Evolutionary conservation across 2,888 invertebrate genomes (phyloP).

Genomic region (Calameuta pallipes): DNA sequence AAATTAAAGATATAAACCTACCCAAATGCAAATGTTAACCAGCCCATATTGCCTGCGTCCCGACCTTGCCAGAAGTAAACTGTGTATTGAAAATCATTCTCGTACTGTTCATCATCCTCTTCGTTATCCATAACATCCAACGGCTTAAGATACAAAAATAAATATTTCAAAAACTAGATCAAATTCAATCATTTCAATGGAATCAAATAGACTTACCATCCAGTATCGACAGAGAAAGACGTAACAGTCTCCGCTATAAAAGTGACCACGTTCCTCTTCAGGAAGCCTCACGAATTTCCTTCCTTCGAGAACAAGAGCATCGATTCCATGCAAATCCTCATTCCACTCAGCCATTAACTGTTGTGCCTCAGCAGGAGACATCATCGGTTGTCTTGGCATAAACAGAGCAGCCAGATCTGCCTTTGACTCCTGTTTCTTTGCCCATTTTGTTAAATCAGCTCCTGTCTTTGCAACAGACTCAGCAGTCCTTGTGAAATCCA

Average conservation of each 20-base stretch:
- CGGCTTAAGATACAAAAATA: slow-evolving; percentile 47
- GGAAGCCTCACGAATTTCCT: slow-evolving; percentile 97
- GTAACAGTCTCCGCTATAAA: slow-evolving; percentile 96
- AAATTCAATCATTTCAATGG: not conserved
- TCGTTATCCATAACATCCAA: slow-evolving; percentile 69
- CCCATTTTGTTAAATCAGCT: slow-evolving; percentile 94
- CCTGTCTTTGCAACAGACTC: slow-evolving; percentile 97
- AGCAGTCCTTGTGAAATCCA: slow-evolving; percentile 98
- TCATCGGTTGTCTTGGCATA: slow-evolving; percentile 91
- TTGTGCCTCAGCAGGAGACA: slow-evolving; percentile 86
- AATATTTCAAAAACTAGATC: not conserved
- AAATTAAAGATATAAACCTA: slow-evolving; percentile 25
- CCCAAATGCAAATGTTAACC: slow-evolving; percentile 98
- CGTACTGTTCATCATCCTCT: slow-evolving; percentile 69
- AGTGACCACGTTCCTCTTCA: slow-evolving; percentile 91
- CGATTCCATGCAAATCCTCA: slow-evolving; percentile 98
- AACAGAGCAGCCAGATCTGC: slow-evolving; percentile 96
- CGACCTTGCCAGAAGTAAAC: slow-evolving; percentile 99
- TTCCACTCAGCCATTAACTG: slow-evolving; percentile 97
- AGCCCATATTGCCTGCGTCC: slow-evolving; percentile 98
- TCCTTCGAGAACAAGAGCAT: slow-evolving; percentile 95
- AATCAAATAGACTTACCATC: slow-evolving; percentile 67
- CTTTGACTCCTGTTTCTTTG: slow-evolving; percentile 88
- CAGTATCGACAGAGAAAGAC: slow-evolving; percentile 98
- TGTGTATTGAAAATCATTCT: slow-evolving; percentile 89